A percentile compares a stretch with the other conserved stretches of the same genome.
Evolutionary conservation across 2,113 vertebrate genomes (phyloP).

Genomic region (Strix uralensis): DNA sequence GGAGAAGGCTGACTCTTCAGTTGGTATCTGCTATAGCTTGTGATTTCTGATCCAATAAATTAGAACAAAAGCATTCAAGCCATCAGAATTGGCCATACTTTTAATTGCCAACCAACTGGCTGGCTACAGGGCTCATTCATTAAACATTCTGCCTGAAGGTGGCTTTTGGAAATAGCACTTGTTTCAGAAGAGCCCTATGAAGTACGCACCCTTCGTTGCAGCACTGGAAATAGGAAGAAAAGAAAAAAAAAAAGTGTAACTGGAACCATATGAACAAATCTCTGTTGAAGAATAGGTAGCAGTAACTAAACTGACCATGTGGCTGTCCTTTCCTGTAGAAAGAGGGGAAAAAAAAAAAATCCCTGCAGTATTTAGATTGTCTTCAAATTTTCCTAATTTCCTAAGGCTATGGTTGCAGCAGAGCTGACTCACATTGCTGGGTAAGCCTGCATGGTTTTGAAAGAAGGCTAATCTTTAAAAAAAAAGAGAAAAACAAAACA

Average conservation of each 20-base stretch:
- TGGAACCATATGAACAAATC: not conserved
- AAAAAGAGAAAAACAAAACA: not conserved
- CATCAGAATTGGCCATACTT: not conserved
- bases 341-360: not conserved
- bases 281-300: not conserved
- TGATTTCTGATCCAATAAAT: conserved; percentile 48
- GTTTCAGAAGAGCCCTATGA: not conserved
- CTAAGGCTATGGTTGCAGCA: conserved; percentile 50
- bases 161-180: not conserved
- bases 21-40: conserved; percentile 30
- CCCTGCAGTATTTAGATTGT: conserved; percentile 19
- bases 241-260: not conserved
- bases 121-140: not conserved
- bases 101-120: not conserved
- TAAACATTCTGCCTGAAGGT: not conserved
- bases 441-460: conserved; percentile 53
- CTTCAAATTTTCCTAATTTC: conserved; percentile 69
- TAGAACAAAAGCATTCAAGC: conserved; percentile 40
- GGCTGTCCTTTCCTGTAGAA: not conserved
- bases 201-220: not conserved
- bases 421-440: conserved; percentile 52
- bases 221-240: not conserved
- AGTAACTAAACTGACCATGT: not conserved
- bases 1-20: conserved; percentile 37
- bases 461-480: conserved; percentile 62